phyloP scores from a whole-genome alignment of 2,888 invertebrate species.

The Tribolium freemani region DNA sequence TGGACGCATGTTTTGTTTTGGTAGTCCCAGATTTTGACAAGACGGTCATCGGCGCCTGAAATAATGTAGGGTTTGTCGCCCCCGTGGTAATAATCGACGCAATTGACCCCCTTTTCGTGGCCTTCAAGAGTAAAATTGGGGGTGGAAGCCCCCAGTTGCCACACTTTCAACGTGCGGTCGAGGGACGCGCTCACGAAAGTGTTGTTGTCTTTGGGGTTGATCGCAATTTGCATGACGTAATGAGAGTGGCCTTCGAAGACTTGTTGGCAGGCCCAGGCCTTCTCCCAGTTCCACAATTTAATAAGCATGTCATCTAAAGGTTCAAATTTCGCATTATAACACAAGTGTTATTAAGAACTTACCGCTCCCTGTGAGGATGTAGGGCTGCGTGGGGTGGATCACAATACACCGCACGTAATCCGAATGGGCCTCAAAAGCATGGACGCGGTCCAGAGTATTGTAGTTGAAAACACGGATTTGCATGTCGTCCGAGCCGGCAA shows the following conservation, averaged over 20 bases:
- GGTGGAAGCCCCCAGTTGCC: slow-evolving; percentile 98
- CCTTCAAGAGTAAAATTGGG: slow-evolving; percentile 99
- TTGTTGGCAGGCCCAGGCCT: slow-evolving; percentile 97
- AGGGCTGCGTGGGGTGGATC: slow-evolving; percentile 97
- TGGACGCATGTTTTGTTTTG: slow-evolving; percentile 99
- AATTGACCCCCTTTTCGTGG: slow-evolving; percentile 99
- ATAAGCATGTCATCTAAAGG: slow-evolving; percentile 92
- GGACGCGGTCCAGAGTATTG: slow-evolving; percentile 96
- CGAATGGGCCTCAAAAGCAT: slow-evolving; percentile 97
- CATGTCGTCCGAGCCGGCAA: slow-evolving; percentile 98
- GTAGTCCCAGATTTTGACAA: slow-evolving; percentile 99
- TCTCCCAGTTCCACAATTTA: slow-evolving; percentile 99
- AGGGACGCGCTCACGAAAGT: slow-evolving; percentile 99
- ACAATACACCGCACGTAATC: slow-evolving; percentile 98
- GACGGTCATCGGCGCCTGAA: slow-evolving; percentile 97
- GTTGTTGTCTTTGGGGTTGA: slow-evolving; percentile 99
- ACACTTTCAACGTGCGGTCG: slow-evolving; percentile 96
- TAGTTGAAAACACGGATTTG: slow-evolving; percentile 97
- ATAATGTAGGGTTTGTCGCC: slow-evolving; percentile 98
- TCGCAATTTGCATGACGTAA: slow-evolving; percentile 99
- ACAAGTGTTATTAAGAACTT: slow-evolving; percentile 59
- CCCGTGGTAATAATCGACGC: slow-evolving; percentile 98
- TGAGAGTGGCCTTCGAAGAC: slow-evolving; percentile 99
- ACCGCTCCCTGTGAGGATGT: slow-evolving; percentile 97
- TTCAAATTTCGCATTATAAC: too few species aligned